Evolutionary conservation across 2,888 invertebrate genomes (phyloP), one percentile per base, ranked within the genome.

Genomic region (Euspilapteryx auroguttella): DNA sequence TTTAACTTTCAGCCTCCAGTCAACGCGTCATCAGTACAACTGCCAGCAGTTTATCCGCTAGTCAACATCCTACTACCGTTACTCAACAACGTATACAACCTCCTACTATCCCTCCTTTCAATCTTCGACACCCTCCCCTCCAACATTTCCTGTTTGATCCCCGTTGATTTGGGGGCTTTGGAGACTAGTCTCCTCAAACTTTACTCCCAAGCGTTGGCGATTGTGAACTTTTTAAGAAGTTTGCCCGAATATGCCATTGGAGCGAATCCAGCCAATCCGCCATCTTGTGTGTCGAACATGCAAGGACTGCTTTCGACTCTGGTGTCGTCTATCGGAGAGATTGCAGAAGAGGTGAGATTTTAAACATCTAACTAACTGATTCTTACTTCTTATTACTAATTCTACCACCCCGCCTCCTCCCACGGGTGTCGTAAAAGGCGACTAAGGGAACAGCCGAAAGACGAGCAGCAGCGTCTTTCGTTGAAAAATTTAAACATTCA

Each of bases 11-110:
- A 66, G 65, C 41, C 41, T 1, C 55, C 69, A 32, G 68, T 59
- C 4, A 36, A 53, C 32, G 69, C 69, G 0, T 41, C 45, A 10
- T 12, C 7, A 25, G 56, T 68, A 2, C 75, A 73, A 14, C 44
- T 75, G 0, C 73, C 73, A 39, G 73, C 75, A 0, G 73, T 73
- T 0, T 73, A 73, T 32, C 75, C 73, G 0, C 39, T 75, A 23
- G 73, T 73, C 1, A 75, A 75, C 45, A 64, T 75, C 4, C 53
- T 75, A 0, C 48, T 73, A 0, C 73, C 73, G 0, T 56, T 75
- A 0, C 38, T 75, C 0, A 75, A 75, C 47, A 75, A 73, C 45
- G 75, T 75, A 0, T 75, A 75, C 47, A 75, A 73, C 31, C 58
- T 75, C 2, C 55, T 75, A 0, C 47, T 75, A 0, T 69, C 73